phyloP scores from a whole-genome alignment of 2,797 vertebrate species.

The Neomorphus geoffroyi region DNA sequence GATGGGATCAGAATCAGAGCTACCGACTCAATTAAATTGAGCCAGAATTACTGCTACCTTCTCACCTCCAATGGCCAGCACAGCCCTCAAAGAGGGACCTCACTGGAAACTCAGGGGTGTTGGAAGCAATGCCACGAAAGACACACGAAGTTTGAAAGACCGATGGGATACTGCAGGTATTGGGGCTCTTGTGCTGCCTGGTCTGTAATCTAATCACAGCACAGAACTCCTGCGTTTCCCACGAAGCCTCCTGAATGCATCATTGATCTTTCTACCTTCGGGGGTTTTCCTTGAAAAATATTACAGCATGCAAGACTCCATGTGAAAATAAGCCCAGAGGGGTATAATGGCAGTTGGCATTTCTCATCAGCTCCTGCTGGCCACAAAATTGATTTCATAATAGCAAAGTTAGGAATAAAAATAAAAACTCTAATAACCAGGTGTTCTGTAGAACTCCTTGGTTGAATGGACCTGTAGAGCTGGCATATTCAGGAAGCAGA shows the following conservation, averaged over 20 bases:
- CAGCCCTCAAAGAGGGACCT: background rate
- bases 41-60: background rate
- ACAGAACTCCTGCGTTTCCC: background rate
- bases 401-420: background rate
- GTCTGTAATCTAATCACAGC: background rate
- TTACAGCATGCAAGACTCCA: background rate
- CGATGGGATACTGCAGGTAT: background rate
- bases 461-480: background rate
- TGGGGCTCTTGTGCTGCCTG: background rate
- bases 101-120: background rate
- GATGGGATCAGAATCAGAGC: background rate
- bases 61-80: background rate
- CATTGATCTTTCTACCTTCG: background rate
- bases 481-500: background rate
- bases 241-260: background rate
- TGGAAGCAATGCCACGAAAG: background rate
- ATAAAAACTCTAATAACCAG: background rate
- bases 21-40: background rate
- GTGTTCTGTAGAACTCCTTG: background rate
- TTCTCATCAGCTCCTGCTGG: background rate
- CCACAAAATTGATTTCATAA: slow-evolving; percentile 2
- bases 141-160: background rate
- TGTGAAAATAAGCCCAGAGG: background rate
- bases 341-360: background rate
- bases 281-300: background rate